Percentiles rank a stretch among this genome's conserved stretches.
phyloP scores from a whole-genome alignment of 2,113 vertebrate genomes.

The Saccopteryx leptura region DNA sequence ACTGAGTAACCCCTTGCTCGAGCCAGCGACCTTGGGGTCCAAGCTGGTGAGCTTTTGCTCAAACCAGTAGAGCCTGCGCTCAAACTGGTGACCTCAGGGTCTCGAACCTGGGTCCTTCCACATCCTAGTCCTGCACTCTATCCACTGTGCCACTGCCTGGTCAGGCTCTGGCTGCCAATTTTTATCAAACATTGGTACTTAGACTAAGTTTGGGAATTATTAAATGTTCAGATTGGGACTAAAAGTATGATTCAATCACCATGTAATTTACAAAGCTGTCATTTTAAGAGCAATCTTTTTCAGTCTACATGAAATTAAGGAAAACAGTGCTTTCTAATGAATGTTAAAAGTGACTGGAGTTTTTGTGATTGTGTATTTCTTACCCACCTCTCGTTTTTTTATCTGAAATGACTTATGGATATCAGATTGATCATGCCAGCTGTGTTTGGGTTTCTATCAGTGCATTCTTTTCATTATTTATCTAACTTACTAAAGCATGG shows the following conservation, averaged over 20 bases:
- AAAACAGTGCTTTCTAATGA: constrained; percentile 87
- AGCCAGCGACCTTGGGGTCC: too few relatives aligned
- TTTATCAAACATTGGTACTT: constrained; percentile 33
- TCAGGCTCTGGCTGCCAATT: background rate
- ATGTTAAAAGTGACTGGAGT: constrained; percentile 29
- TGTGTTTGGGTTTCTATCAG: constrained; percentile 24
- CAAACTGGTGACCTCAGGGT: too few relatives aligned
- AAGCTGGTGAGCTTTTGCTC: too few relatives aligned
- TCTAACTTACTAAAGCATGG: constrained; percentile 43
- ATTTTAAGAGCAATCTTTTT: background rate
- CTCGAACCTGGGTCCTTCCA: too few relatives aligned
- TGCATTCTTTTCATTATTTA: constrained; percentile 62
- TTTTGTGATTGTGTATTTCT: constrained; percentile 26
- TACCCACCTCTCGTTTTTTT: constrained; percentile 35
- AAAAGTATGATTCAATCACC: constrained; percentile 28
- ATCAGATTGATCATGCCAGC: constrained; percentile 61
- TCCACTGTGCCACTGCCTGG: too few relatives aligned
- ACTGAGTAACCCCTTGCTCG: too few relatives aligned
- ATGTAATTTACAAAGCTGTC: background rate
- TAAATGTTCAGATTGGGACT: background rate
- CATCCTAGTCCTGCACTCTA: too few relatives aligned
- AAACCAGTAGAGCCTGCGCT: too few relatives aligned
- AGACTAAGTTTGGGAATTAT: background rate
- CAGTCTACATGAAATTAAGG: constrained; percentile 63
- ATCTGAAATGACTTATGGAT: constrained; percentile 64